Conservation (phyloP, 2,888 invertebrate species). For the Malthinus flaveolus region DNA sequence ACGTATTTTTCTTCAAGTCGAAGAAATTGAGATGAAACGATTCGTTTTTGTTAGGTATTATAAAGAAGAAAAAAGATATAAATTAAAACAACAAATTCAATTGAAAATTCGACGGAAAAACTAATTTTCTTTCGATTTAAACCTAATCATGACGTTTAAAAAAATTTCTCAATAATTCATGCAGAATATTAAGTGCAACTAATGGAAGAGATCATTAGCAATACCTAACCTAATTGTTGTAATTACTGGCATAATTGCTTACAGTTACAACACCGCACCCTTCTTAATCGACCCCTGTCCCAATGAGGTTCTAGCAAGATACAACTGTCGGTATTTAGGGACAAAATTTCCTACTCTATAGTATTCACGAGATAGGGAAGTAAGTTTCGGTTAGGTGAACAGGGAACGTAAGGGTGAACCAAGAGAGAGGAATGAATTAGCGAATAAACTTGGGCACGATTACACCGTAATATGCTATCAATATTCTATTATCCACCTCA, state of each 20-base stretch:
- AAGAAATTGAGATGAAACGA: too few relatives aligned
- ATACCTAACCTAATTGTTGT: slow-evolving; percentile 33
- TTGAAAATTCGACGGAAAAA: too few relatives aligned
- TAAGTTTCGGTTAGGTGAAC: slow-evolving; percentile 9
- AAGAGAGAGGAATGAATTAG: slow-evolving; percentile 23
- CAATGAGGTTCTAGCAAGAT: slow-evolving; percentile 19
- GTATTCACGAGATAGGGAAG: neutral
- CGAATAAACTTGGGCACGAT: slow-evolving; percentile 27
- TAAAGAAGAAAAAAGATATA: too few relatives aligned
- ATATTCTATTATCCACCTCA: slow-evolving; percentile 28
- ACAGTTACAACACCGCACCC: slow-evolving; percentile 28
- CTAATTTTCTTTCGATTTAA: too few relatives aligned
- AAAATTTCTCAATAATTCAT: slow-evolving; percentile 1
- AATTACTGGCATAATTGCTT: slow-evolving; percentile 33
- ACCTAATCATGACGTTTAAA: too few relatives aligned
- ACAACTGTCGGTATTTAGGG: slow-evolving; percentile 26
- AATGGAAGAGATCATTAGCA: slow-evolving; percentile 30
- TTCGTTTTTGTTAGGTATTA: too few relatives aligned
- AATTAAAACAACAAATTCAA: too few relatives aligned
- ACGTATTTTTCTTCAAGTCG: too few relatives aligned
- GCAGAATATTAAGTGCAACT: slow-evolving; percentile 27
- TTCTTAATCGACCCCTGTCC: slow-evolving; percentile 26
- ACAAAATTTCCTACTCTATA: slow-evolving; percentile 17
- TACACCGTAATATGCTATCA: slow-evolving; percentile 28
- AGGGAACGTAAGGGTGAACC: slow-evolving; percentile 2